Conservation (phyloP, 2,113 vertebrate species). For the Platysternon megacephalum region DNA sequence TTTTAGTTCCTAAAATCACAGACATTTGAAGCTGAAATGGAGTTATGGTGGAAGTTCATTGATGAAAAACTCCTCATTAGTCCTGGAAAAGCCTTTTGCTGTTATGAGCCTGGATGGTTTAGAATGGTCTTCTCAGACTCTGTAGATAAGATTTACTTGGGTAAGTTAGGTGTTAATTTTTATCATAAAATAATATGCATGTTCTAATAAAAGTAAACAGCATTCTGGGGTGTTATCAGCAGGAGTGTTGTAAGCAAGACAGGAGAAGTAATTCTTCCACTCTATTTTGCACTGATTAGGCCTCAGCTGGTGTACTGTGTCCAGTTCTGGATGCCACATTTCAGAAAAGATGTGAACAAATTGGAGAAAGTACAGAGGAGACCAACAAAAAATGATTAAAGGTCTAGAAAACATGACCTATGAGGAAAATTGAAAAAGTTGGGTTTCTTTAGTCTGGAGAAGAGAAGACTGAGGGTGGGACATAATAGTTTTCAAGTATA, state of each 20-base stretch:
- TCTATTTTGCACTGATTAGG: not conserved
- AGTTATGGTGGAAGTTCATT: constrained; percentile 59
- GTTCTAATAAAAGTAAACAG: not conserved
- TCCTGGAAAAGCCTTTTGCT: constrained; percentile 53
- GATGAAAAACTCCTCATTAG: constrained; percentile 51
- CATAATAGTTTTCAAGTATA: not conserved
- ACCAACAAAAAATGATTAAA: not conserved
- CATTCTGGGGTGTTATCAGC: not conserved
- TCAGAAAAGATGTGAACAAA: not conserved
- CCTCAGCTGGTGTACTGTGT: not conserved
- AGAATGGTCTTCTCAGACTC: constrained; percentile 52
- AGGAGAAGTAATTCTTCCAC: not conserved
- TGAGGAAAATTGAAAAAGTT: not conserved
- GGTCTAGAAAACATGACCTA: not conserved
- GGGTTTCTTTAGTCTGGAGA: not conserved
- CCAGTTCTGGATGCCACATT: not conserved
- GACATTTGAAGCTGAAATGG: constrained; percentile 60
- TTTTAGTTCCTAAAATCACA: constrained; percentile 42
- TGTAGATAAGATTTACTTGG: constrained; percentile 28
- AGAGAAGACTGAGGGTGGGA: not conserved
- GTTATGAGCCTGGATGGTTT: constrained; percentile 60
- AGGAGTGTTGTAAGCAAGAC: not conserved
- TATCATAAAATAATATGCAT: not conserved
- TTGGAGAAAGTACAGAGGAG: not conserved
- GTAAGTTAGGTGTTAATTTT: constrained; percentile 25